Base-by-base conservation (phyloP, 2,888 invertebrate species). In the Drosophila stalkeri region DNA sequence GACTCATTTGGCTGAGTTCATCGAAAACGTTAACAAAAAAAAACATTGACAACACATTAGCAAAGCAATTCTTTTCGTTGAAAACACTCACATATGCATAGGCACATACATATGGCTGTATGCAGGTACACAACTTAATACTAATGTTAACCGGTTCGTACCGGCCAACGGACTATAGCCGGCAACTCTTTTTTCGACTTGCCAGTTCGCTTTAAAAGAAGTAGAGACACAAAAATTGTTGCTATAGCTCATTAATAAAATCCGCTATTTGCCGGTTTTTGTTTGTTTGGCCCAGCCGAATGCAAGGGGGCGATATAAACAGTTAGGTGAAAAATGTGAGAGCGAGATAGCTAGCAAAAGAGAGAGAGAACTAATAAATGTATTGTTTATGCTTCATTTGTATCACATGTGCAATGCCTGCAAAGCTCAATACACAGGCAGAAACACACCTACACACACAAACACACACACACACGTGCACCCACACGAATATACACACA, bases 361-460 rank as follows among this genome's bases (percentile, higher is more conserved):
- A 51, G 54, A 23, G 64, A 67, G 64, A 64, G 59, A 64, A 66
- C 71, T 54, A 75, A 75, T 80, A 61, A 75, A 64, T 71, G 57
- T 64, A 75, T 66, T 77, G 66, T 80, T 77, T 75, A 71, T 77
- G 76, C 61, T 51, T 75, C 64, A 44, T 70, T 75, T 70, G 56
- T 43, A 64, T 79, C 79, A 64, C 64, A 76, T 79, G 75, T 79
- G 75, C 71, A 70, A 62, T 49, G 43, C 18, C 60, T 14, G 46
- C 47, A 46, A 27, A 39, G 41, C 31, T 35, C 27, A 55, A 70
- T 54, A 20, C 44, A 64, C 37, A 8, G 6, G 41, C 8, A 41
- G n/a, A 41, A 41, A 39, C 39, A 39, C 39, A 39, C 39, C 5
- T 7, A 39, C 16, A 37, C 37, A 49, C 12, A 35, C 4, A 54